Base-by-base conservation (phyloP, 2,888 invertebrate genomes). In the Trissoscelio sp. region DNA sequence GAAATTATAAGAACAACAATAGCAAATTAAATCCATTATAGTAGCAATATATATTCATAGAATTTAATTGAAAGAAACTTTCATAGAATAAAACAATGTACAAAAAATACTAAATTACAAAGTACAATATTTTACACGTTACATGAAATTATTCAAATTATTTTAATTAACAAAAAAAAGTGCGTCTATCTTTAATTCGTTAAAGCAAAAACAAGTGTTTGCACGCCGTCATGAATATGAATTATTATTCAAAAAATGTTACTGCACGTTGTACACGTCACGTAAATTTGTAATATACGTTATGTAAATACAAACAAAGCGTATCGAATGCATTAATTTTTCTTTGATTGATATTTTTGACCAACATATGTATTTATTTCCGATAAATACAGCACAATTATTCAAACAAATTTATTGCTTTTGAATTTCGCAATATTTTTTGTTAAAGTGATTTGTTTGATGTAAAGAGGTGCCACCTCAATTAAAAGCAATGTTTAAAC, bases 241-340 rank as follows among this genome's bases (percentile, higher is more conserved):
- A 39, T 39, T 58, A 39, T 39, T 58, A 58, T 22, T 58, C 34
- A 6, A 58, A n/a, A 57, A 37, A n/a, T 58, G 11, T 22, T 44
- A 42, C 7, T 22, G 22, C 20, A 20, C 6, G 37, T 6, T 39
- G 14, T 12, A 4, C 42, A 42, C 7, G 24, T 39, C 22, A 39
- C 58, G 58, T 9, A 42, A 9, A 22, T 58, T 58, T 42, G 42
- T 39, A 24, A 22, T 58, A 22, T 22, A 39, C 18, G 39, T 16
- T 28, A 31, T 14, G 11, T 14, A 53, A 53, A 53, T 53, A 24
- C 9, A 11, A 24, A 31, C 18, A 1, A 18, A 44, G 5, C 1
- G 18, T 4, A 39, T 39, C 39, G 9, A 57, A 31, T 57, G 34
- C 4, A 57, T 34, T 57, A 34, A 57, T 18, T 57, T 57, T 57